These are phyloP conservation scores for Sarcophaga peregrina DNA, from an alignment of 1,140 invertebrate species.

Conservation along the genomic window DNA sequence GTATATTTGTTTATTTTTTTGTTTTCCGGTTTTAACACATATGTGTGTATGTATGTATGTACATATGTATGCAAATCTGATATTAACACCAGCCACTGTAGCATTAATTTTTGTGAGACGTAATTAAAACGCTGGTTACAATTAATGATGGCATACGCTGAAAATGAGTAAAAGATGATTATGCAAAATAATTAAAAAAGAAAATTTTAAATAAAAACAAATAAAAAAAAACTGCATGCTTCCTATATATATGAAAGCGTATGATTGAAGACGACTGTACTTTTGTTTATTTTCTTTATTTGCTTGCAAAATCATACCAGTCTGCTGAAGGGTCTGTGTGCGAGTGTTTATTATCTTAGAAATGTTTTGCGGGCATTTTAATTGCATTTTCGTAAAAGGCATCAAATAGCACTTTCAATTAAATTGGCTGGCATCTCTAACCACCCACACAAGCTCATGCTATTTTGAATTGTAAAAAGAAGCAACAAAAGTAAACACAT, in stretches of 20 bases:
- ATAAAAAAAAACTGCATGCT: neutral
- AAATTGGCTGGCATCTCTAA: conserved; percentile 45
- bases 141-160: neutral
- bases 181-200: neutral
- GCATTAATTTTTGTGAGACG: neutral
- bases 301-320: conserved; percentile 3
- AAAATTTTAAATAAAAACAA: neutral
- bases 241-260: neutral
- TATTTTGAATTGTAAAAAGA: neutral
- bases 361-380: conserved; percentile 56
- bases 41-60: too few relatives aligned
- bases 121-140: neutral
- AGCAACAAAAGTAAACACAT: neutral
- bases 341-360: conserved; percentile 26
- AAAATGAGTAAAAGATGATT: neutral
- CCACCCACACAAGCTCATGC: neutral
- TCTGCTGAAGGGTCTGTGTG: neutral
- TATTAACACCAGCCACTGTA: conserved; percentile 10
- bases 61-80: conserved; percentile 16
- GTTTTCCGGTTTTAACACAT: neutral
- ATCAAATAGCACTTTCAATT: conserved; percentile 63
- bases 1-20: neutral
- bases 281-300: conserved; percentile 2
- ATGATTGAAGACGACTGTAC: neutral
- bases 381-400: conserved; percentile 63